phyloP scores from a whole-genome alignment of 1,140 invertebrate species.

The Zaprionus gabonicus region DNA sequence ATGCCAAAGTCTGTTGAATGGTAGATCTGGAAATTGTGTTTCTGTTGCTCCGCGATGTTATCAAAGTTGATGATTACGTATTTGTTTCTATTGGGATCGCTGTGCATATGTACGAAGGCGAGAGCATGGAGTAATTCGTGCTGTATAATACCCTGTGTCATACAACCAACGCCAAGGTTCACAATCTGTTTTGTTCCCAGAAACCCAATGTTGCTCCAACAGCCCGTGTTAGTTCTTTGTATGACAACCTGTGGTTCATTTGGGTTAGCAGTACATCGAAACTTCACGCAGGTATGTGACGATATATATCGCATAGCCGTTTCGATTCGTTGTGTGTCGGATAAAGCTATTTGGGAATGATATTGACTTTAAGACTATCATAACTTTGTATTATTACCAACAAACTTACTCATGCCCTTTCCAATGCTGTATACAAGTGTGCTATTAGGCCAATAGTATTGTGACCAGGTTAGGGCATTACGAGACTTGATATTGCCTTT shows the following conservation, averaged over 20 bases:
- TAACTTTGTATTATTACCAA: not conserved
- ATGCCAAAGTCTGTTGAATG: slow-evolving; percentile 80
- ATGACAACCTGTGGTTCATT: slow-evolving; percentile 52
- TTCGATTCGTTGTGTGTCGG: not conserved
- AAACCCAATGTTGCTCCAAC: slow-evolving; percentile 85
- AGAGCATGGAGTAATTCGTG: slow-evolving; percentile 89
- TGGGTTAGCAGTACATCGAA: slow-evolving; percentile 22
- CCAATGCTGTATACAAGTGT: slow-evolving; percentile 53
- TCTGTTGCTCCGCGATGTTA: slow-evolving; percentile 86
- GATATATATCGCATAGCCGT: slow-evolving; percentile 49
- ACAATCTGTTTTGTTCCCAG: slow-evolving; percentile 76
- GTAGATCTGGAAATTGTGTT: slow-evolving; percentile 86
- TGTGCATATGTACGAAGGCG: slow-evolving; percentile 90
- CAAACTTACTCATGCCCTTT: slow-evolving; percentile 34
- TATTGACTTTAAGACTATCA: not conserved
- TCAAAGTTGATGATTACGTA: slow-evolving; percentile 88
- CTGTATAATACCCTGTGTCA: slow-evolving; percentile 85
- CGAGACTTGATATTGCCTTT: not conserved
- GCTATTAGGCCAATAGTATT: slow-evolving; percentile 47
- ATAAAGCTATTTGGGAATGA: slow-evolving; percentile 4
- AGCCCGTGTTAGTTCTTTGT: slow-evolving; percentile 81
- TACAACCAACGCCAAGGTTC: slow-evolving; percentile 50
- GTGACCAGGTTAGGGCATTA: slow-evolving; percentile 11
- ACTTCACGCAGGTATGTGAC: slow-evolving; percentile 37
- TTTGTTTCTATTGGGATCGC: slow-evolving; percentile 88